Conservation (phyloP, 2,888 invertebrate species). For the Xanthorhoe designata region DNA sequence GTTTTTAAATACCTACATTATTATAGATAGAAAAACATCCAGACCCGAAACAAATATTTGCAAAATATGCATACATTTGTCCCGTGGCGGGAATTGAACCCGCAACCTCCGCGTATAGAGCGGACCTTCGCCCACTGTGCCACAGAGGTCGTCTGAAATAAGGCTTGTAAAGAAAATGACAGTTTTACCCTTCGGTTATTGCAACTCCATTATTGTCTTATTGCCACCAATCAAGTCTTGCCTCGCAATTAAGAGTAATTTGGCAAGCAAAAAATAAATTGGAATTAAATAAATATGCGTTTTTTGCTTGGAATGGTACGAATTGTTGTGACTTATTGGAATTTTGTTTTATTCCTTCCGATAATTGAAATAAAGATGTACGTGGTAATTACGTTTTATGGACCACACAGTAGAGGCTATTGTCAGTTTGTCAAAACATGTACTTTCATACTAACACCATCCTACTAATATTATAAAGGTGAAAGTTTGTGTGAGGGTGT, state of each 20-base stretch:
- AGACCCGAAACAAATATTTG: too few relatives aligned
- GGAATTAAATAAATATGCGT: constrained; percentile 9
- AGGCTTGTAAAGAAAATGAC: constrained; percentile 1
- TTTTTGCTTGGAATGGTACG: constrained; percentile 9
- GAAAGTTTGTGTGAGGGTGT: too few relatives aligned
- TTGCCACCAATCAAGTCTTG: constrained; percentile 10
- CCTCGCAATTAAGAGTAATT: constrained; percentile 23
- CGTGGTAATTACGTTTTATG: background rate
- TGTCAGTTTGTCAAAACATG: too few relatives aligned
- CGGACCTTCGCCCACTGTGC: too few relatives aligned
- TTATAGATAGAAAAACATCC: too few relatives aligned
- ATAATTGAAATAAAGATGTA: constrained; percentile 11
- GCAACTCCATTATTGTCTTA: background rate
- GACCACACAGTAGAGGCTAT: constrained; percentile 1
- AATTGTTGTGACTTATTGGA: constrained; percentile 13
- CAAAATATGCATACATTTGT: too few relatives aligned
- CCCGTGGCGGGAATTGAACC: too few relatives aligned
- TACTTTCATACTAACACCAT: too few relatives aligned
- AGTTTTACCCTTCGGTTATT: constrained; percentile 5
- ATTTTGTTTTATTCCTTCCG: constrained; percentile 1
- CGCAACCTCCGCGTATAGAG: too few relatives aligned
- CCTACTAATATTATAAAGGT: too few relatives aligned
- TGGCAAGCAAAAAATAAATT: constrained; percentile 11
- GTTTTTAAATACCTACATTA: too few relatives aligned
- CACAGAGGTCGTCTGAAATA: too few relatives aligned